Evolutionary conservation across 2,888 invertebrate genomes (phyloP).

Genomic region (Fragum sueziense): DNA sequence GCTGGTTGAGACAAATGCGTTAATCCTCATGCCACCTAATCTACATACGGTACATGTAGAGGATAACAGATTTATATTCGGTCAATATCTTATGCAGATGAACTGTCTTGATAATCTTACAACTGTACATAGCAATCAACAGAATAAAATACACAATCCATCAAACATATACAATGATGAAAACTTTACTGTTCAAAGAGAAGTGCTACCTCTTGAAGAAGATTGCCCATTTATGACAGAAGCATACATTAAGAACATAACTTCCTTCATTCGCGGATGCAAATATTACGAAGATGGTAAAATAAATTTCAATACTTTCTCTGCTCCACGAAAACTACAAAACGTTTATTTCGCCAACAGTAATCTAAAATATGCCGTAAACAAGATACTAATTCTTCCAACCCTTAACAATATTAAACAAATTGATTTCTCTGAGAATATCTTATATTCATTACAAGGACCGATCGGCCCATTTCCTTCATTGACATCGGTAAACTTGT

Average conservation of each 20-base stretch:
- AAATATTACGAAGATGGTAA: not conserved
- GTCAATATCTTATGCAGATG: constrained; percentile 38
- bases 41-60: constrained; percentile 26
- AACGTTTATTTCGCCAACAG: not conserved
- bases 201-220: not conserved
- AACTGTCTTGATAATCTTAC: constrained; percentile 17
- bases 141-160: constrained; percentile 15
- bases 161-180: not conserved
- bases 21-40: constrained; percentile 21
- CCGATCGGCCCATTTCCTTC: constrained; percentile 21
- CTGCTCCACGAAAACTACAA: not conserved
- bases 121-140: constrained; percentile 1
- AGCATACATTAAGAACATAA: constrained; percentile 16
- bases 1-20: constrained; percentile 25
- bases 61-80: constrained; percentile 44
- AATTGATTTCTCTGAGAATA: constrained; percentile 34
- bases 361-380: constrained; percentile 25
- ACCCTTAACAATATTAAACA: constrained; percentile 7
- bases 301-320: not conserved
- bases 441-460: constrained; percentile 19
- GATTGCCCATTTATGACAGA: constrained; percentile 33
- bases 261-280: not conserved
- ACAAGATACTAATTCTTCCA: not conserved
- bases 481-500: constrained; percentile 31
- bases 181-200: not conserved